Evolutionary conservation across 2,888 invertebrate genomes (phyloP).

Genomic region (Conomelus anceps): DNA sequence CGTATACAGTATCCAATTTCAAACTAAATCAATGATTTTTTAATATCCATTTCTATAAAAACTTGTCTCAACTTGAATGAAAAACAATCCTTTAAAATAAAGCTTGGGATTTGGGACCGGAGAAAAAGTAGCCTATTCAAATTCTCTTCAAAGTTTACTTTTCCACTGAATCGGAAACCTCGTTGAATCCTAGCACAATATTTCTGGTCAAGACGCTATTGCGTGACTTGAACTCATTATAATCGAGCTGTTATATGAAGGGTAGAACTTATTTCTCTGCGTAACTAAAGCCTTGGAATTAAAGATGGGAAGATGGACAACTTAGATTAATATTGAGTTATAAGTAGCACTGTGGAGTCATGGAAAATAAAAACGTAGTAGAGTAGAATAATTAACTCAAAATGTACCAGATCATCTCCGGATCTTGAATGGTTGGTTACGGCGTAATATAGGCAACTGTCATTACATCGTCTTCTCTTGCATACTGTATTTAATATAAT

Average conservation of each 20-base stretch:
- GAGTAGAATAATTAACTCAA: not conserved
- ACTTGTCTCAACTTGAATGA: not conserved
- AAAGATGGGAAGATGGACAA: too few species aligned
- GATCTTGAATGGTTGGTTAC: not conserved
- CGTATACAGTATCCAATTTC: not conserved
- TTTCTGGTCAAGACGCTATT: not conserved
- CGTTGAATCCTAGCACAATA: not conserved
- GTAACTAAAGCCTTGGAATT: not conserved
- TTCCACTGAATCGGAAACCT: too few species aligned
- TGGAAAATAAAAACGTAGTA: not conserved
- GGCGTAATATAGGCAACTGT: not conserved
- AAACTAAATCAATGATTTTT: not conserved
- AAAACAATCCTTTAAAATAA: not conserved
- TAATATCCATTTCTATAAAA: too few species aligned
- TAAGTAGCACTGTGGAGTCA: too few species aligned
- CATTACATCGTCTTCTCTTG: not conserved
- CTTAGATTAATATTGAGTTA: too few species aligned
- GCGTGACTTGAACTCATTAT: not conserved
- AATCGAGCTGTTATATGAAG: not conserved
- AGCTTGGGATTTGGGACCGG: not conserved
- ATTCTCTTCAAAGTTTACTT: too few species aligned
- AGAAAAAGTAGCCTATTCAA: not conserved
- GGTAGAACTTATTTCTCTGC: not conserved
- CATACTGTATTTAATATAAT: not conserved
- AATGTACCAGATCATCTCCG: not conserved